These are phyloP conservation scores for Aldrovandia affinis DNA, from an alignment of 2,797 vertebrate genomes.

Conservation along the genomic window DNA sequence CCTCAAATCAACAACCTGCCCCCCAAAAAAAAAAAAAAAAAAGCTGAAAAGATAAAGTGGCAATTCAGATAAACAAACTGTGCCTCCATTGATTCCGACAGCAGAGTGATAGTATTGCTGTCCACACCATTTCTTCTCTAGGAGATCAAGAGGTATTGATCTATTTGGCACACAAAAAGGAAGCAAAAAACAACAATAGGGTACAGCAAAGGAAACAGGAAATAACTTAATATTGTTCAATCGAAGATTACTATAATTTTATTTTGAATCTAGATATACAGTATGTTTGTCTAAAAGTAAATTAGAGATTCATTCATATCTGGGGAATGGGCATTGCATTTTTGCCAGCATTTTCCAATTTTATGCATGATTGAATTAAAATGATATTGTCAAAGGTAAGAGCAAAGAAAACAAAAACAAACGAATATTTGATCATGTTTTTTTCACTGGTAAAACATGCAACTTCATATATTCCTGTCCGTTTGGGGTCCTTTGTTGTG, in stretches of 20 bases:
- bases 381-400: background rate
- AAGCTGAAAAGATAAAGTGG: too few relatives aligned
- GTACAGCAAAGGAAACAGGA: background rate
- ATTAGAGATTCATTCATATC: too few relatives aligned
- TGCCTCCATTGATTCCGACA: background rate
- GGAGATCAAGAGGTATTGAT: slow-evolving; percentile 6
- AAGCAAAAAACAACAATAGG: slow-evolving; percentile 8
- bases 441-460: background rate
- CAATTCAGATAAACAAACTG: slow-evolving; percentile 1
- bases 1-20: background rate
- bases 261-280: background rate
- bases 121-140: background rate
- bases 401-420: background rate
- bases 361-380: background rate
- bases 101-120: slow-evolving; percentile 11
- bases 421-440: background rate
- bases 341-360: too few relatives aligned
- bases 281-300: background rate
- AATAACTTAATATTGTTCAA: background rate
- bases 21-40: background rate
- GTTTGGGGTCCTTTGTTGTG: background rate
- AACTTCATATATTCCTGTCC: background rate
- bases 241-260: background rate
- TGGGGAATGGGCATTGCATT: too few relatives aligned
- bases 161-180: background rate